A percentile compares a stretch with the other conserved stretches of the same genome.
Conservation (phyloP, 2,888 invertebrate genomes). For the Rhagophthalmus giganteus region DNA sequence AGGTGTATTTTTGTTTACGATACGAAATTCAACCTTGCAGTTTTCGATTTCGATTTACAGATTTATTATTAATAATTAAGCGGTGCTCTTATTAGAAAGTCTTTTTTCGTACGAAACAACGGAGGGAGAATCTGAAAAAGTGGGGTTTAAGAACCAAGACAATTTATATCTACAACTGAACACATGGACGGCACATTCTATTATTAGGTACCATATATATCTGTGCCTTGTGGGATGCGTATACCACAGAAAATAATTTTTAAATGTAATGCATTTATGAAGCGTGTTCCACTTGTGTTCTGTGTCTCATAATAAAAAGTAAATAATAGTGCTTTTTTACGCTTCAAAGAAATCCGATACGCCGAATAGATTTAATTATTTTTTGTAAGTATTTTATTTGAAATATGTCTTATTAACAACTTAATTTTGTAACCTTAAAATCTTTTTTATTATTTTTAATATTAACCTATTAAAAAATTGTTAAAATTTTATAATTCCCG, state of each 20-base stretch:
- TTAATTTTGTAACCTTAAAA: background rate
- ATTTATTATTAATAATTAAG: too few species aligned
- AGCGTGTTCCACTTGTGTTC: slow-evolving; percentile 13
- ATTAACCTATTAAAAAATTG: background rate
- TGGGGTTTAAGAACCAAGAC: slow-evolving; percentile 49
- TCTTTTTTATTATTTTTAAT: background rate
- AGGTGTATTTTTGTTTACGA: too few species aligned
- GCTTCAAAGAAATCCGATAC: background rate
- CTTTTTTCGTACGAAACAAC: too few species aligned
- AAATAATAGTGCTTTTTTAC: slow-evolving; percentile 1
- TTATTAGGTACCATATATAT: slow-evolving; percentile 52
- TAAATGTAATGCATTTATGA: slow-evolving; percentile 46
- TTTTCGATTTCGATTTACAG: too few species aligned
- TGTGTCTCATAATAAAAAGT: slow-evolving; percentile 12
- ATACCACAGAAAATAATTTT: slow-evolving; percentile 20
- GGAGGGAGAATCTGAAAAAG: slow-evolving; percentile 39
- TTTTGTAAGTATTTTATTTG: background rate
- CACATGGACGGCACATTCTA: slow-evolving; percentile 52
- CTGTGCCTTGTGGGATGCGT: slow-evolving; percentile 46
- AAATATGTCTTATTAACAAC: background rate
- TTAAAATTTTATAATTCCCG: background rate
- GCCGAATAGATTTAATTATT: background rate
- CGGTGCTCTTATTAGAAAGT: too few species aligned
- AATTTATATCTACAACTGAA: slow-evolving; percentile 47
- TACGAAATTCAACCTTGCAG: too few species aligned